Evolutionary conservation across 2,113 vertebrate genomes (phyloP).

Genomic region (Solenodon paradoxus): DNA sequence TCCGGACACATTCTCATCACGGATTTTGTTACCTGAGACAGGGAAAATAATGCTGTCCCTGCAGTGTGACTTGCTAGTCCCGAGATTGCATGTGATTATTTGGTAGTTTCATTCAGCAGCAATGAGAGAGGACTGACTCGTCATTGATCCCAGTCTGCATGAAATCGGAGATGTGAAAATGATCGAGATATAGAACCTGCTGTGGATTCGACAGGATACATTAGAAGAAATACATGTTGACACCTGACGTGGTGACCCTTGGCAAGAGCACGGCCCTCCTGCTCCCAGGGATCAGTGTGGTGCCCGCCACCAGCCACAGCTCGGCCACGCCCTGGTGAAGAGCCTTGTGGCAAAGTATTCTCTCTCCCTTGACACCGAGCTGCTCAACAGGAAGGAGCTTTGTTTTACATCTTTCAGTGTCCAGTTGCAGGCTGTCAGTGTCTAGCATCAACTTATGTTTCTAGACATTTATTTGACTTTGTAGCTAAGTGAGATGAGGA

Average conservation of each 20-base stretch:
- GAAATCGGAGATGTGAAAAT: not conserved
- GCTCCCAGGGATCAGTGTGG: too few species aligned
- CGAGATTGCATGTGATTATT: not conserved
- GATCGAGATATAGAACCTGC: not conserved
- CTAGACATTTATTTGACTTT: not conserved
- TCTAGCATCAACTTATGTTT: not conserved
- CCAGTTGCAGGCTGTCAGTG: too few species aligned
- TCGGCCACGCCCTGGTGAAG: not conserved
- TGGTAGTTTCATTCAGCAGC: not conserved
- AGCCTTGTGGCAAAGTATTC: not conserved
- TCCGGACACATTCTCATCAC: not conserved
- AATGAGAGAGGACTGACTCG: not conserved
- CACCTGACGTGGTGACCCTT: rapidly evolving
- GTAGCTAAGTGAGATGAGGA: not conserved
- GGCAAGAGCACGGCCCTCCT: rapidly evolving
- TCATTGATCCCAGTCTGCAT: not conserved
- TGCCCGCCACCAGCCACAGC: rapidly evolving
- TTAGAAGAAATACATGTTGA: not conserved
- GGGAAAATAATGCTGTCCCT: not conserved
- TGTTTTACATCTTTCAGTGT: not conserved
- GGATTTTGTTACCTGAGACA: not conserved
- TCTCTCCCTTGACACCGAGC: too few species aligned
- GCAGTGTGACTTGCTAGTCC: not conserved
- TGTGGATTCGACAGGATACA: rapidly evolving
- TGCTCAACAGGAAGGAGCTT: not conserved